Evolutionary conservation across 2,113 vertebrate species (phyloP), one percentile per base, ranked within the genome.

Genomic region (Lamprotornis superbus): DNA sequence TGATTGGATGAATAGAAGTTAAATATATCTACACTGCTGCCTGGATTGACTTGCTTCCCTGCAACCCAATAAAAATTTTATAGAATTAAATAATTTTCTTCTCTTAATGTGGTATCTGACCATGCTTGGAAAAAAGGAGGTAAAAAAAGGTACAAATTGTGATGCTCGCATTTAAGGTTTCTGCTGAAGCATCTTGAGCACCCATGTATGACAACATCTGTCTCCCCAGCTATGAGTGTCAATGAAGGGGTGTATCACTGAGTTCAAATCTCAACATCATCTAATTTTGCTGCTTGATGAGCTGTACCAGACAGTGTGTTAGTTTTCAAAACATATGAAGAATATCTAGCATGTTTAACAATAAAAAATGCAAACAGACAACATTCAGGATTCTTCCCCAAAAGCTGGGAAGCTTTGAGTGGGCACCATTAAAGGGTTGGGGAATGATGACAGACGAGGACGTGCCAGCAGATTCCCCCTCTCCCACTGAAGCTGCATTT

Each of bases 201-300:
- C 3, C 5, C 7, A 4, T 23, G 1, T 68, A 19, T 33, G 61
- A 23, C 7, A 33, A 11, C 1, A 4, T 23, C 24, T 69, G 27
- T 55, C 47, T 68, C n/a, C 33, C 19, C 76, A 91, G 25, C 25
- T 39, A 11, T 17, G 27, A 80, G 18, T 4, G 56, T 37, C 33
- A 55, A 52, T 2, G 10, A 61, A 75, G 24, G 28, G 10, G 0
- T 20, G 11, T 24, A 10, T 20, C 10, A 16, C 24, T 70, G 24
- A 74, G 8, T 65, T 74, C 37, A 70, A 39, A 87, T 12, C 19
- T 49, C 27, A 78, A 13, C 10, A 21, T 77, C 17, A 12, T 67
- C 17, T 77, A 1, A 37, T 73, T 69, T 64, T 81, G 18, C 30
- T 74, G 37, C 10, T 31, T 56, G 14, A 17, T 56, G 15, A n/a